Percentiles rank a stretch among this genome's conserved stretches.
Conservation (phyloP, 1,140 invertebrate genomes). For the Limonius californicus region DNA sequence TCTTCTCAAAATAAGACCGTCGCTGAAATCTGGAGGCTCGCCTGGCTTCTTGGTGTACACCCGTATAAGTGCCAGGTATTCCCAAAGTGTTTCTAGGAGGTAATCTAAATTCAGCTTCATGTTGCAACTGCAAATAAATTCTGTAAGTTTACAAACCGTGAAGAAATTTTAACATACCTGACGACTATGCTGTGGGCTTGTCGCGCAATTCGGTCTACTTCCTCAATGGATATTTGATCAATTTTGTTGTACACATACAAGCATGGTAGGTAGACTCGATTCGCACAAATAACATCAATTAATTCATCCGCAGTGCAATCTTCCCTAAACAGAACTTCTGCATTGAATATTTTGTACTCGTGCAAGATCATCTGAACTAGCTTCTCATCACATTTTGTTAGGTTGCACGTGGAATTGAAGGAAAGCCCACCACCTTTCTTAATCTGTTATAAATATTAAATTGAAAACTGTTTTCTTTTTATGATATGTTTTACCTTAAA, state of each 20-base stretch:
- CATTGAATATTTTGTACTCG: slow-evolving; percentile 99
- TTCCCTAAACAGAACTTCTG: slow-evolving; percentile 94
- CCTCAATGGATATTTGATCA: slow-evolving; percentile 99
- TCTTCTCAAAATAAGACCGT: slow-evolving; percentile 87
- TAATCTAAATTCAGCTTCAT: slow-evolving; percentile 99
- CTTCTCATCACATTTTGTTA: slow-evolving; percentile 96
- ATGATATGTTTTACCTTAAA: slow-evolving; percentile 72
- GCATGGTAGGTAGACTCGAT: slow-evolving; percentile 96
- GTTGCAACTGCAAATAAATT: slow-evolving; percentile 89
- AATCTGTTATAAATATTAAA: slow-evolving; percentile 52
- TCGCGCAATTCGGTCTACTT: slow-evolving; percentile 92
- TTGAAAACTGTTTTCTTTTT: neutral
- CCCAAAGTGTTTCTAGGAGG: slow-evolving; percentile 90
- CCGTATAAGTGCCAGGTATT: slow-evolving; percentile 87
- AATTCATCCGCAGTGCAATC: slow-evolving; percentile 95
- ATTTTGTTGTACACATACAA: slow-evolving; percentile 99
- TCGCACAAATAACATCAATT: slow-evolving; percentile 98
- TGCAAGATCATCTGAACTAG: slow-evolving; percentile 97
- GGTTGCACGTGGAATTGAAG: slow-evolving; percentile 93
- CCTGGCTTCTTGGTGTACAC: slow-evolving; percentile 99
- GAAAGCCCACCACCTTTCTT: slow-evolving; percentile 98
- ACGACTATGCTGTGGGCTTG: slow-evolving; percentile 91
- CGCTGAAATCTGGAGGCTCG: slow-evolving; percentile 92
- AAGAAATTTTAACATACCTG: slow-evolving; percentile 61
- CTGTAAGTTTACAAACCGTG: too few species aligned